Percentiles rank a stretch among this genome's conserved stretches.
Conservation (phyloP, 1,140 invertebrate species). For the Drosophila prosaltans region DNA sequence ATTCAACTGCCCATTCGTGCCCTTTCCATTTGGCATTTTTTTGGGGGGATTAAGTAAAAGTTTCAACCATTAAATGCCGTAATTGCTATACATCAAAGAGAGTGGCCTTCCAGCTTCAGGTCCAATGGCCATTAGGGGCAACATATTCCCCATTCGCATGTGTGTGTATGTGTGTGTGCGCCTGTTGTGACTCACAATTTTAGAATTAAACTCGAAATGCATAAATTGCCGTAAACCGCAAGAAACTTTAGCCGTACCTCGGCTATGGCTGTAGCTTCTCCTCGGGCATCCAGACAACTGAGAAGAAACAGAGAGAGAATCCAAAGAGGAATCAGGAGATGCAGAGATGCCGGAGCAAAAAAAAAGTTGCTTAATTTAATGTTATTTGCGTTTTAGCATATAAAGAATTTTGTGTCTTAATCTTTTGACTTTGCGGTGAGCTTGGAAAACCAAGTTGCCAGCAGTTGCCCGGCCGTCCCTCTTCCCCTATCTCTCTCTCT, state of each 20-base stretch:
- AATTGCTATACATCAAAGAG: conserved; percentile 70
- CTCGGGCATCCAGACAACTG: conserved; percentile 34
- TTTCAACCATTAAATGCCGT: conserved; percentile 60
- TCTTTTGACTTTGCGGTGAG: conserved; percentile 79
- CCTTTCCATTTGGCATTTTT: conserved; percentile 27
- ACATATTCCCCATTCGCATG: conserved; percentile 33
- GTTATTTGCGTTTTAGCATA: conserved; percentile 83
- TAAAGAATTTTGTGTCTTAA: conserved; percentile 83
- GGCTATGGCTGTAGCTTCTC: conserved; percentile 41
- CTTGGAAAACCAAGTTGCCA: conserved; percentile 28
- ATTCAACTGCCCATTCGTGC: conserved; percentile 47
- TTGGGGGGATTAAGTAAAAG: conserved; percentile 50
- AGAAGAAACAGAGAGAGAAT: not conserved
- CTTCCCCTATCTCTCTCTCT: too few relatives aligned
- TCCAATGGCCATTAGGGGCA: conserved; percentile 54
- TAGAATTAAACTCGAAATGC: conserved; percentile 77
- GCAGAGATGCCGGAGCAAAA: conserved; percentile 36
- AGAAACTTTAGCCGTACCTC: conserved; percentile 74
- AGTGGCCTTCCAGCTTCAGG: too few relatives aligned
- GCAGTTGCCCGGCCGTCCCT: conserved; percentile 18
- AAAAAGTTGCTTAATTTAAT: conserved; percentile 83
- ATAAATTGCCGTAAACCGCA: conserved; percentile 79
- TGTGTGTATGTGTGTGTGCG: conserved; percentile 23
- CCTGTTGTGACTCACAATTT: conserved; percentile 79
- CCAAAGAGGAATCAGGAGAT: too few relatives aligned